These are phyloP conservation scores for Berghia stephanieae DNA, from an alignment of 1,140 invertebrate species.

Conservation along the genomic window DNA sequence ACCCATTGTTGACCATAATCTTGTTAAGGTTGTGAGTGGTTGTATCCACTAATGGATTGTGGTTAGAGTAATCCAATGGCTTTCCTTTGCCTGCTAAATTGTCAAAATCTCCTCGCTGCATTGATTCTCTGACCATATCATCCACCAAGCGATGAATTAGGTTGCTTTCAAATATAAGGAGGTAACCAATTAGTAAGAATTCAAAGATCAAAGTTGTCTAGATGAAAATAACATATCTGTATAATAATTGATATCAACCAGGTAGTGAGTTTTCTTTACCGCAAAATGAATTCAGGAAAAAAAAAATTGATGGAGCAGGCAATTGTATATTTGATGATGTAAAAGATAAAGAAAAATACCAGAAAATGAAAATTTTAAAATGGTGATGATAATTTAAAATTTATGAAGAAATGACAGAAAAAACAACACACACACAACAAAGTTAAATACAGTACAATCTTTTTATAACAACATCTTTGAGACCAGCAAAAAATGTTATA, in stretches of 20 bases:
- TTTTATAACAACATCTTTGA: too few species aligned
- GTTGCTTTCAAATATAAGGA: conserved; percentile 69
- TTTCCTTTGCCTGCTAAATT: conserved; percentile 83
- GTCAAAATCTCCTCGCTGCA: conserved; percentile 87
- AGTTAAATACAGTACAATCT: too few species aligned
- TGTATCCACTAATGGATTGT: conserved; percentile 87
- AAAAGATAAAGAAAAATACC: too few species aligned
- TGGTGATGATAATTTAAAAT: too few species aligned
- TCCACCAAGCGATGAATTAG: conserved; percentile 88
- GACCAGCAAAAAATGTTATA: too few species aligned
- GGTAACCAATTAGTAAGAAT: not conserved
- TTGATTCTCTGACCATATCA: conserved; percentile 89
- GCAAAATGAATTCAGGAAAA: not conserved
- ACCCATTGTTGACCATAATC: conserved; percentile 88
- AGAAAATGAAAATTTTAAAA: too few species aligned
- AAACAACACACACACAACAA: too few species aligned
- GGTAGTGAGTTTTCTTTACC: too few species aligned
- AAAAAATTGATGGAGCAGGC: not conserved
- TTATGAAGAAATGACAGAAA: too few species aligned
- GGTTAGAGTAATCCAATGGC: conserved; percentile 74
- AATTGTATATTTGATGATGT: too few species aligned
- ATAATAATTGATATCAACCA: too few species aligned
- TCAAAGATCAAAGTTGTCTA: not conserved
- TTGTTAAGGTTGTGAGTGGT: conserved; percentile 89
- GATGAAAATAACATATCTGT: not conserved